A percentile compares a stretch with the other conserved stretches of the same genome.
Evolutionary conservation across 2,888 invertebrate species (phyloP).

Genomic region (Chalcis sispes): DNA sequence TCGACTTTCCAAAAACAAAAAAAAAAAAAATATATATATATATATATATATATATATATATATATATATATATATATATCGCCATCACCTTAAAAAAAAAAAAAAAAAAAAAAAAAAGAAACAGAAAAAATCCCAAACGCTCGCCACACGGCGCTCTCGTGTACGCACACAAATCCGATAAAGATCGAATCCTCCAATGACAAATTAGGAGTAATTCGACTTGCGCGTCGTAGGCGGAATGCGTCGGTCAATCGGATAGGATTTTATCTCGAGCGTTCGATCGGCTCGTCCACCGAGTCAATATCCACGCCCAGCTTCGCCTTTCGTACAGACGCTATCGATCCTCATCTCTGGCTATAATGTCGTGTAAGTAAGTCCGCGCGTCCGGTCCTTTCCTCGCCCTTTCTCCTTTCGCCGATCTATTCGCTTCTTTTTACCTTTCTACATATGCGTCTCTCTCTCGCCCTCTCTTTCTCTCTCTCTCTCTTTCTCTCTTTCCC

Average conservation of each 20-base stretch:
- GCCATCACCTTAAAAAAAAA: no score
- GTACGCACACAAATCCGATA: constrained; percentile 23
- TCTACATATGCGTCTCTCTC: no score
- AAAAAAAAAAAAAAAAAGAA: no score
- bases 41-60: no score
- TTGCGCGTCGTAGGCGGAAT: constrained; percentile 53
- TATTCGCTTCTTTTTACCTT: constrained; percentile 55
- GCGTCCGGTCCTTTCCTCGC: constrained; percentile 64
- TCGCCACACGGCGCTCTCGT: no score
- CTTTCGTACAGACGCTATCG: constrained; percentile 72
- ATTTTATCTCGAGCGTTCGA: constrained; percentile 45
- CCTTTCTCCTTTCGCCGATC: constrained; percentile 65
- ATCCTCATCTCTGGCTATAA: constrained; percentile 71
- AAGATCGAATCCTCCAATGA: constrained; percentile 52
- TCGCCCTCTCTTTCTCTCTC: constrained; percentile 18
- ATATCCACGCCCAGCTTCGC: constrained; percentile 67
- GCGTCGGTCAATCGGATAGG: constrained; percentile 51
- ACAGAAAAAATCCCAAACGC: no score
- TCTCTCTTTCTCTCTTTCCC: background rate
- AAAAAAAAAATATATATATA: no score
- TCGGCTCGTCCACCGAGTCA: constrained; percentile 51
- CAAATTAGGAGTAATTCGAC: constrained; percentile 61
- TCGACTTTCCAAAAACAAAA: no score
- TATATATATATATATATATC: no score
- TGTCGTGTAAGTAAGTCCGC: constrained; percentile 71